Conservation (phyloP, 37 sponge, comb jelly and placozoan species). For the Chondrilla cf. caribensis region DNA sequence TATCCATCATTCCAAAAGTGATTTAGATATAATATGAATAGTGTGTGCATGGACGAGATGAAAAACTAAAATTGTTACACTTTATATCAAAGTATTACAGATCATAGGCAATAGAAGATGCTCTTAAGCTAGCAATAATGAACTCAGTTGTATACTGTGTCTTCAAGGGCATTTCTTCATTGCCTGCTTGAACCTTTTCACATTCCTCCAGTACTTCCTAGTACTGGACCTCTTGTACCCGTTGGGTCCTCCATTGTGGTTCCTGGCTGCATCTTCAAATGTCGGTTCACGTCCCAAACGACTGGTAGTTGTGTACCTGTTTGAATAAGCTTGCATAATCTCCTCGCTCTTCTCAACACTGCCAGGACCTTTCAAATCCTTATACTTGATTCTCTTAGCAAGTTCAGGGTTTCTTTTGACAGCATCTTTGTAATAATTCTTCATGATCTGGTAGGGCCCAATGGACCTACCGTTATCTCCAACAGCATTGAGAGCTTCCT, state of each 20-base stretch:
- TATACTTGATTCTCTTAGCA: not conserved
- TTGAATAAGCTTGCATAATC: constrained; percentile 25
- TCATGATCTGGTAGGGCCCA: constrained; percentile 45
- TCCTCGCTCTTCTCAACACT: not conserved
- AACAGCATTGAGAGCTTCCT: constrained; percentile 15
- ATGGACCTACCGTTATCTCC: constrained; percentile 27
- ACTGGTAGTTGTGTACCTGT: constrained; percentile 24
- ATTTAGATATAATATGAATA: too few relatives aligned
- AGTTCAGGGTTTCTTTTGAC: constrained; percentile 15
- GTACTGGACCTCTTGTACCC: constrained; percentile 14
- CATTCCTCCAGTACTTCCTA: not conserved
- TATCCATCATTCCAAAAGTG: too few relatives aligned
- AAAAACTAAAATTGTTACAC: too few relatives aligned
- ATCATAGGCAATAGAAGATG: too few relatives aligned
- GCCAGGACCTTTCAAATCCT: constrained; percentile 20
- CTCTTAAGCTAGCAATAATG: too few relatives aligned
- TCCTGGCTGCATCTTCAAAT: constrained; percentile 1
- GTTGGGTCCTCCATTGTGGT: constrained; percentile 23
- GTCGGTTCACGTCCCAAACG: constrained; percentile 26
- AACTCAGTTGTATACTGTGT: too few relatives aligned
- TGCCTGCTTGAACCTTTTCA: too few relatives aligned
- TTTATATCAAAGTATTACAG: too few relatives aligned
- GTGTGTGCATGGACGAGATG: too few relatives aligned
- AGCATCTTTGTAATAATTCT: constrained; percentile 38
- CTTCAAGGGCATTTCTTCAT: too few relatives aligned